Base-by-base conservation (phyloP, 2,797 vertebrate genomes). In the Cephalopachus bancanus region DNA sequence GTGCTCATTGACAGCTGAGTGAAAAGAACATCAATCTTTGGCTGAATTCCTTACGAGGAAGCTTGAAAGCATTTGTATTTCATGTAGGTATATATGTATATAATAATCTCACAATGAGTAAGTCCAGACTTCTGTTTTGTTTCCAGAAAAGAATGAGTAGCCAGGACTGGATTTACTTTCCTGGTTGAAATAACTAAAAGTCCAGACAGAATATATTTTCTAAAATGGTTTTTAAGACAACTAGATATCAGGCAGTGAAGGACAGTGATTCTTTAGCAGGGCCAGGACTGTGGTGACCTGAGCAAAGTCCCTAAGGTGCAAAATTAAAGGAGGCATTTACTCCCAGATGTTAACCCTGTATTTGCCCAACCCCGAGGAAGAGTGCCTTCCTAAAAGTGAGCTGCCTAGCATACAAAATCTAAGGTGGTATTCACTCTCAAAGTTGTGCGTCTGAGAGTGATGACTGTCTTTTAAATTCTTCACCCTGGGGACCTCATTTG, bases 111-210 rank as follows among this genome's bases (percentile, higher is more conserved):
- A 69, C 55, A 67, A 80, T 75, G 55, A 84, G 2, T 62, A 74
- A 78, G 24, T 26, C 44, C 7, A 62, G 30, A 91, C n/a, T 95
- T 88, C 5, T 37, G 37, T 37, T 37, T 37, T 51, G 1, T 72
- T 87, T 93, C 72, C 57, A 84, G 59, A 89, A 85, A 95, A 84
- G 14, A 74, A 20, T 17, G 33, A 49, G 15, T n/a, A 62, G 80
- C 10, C 60, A 53, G 8, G 67, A 80, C 44, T 88, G 7, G 10
- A 37, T 69, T 57, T 49, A 84, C 28, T 20, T 14, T 81, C 19
- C 5, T 28, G 10, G 19, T 12, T 69, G n/a, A 75, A 80, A 55
- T 44, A 74, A 93, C 28, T 1, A 83, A 69, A 89, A 92, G 11
- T 75, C 22, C 14, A 55, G 55, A 57, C 9, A 93, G 37, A 76